These are phyloP conservation scores for Tiaroga cobitis DNA, from an alignment of 2,797 vertebrate species.

Conservation along the genomic window DNA sequence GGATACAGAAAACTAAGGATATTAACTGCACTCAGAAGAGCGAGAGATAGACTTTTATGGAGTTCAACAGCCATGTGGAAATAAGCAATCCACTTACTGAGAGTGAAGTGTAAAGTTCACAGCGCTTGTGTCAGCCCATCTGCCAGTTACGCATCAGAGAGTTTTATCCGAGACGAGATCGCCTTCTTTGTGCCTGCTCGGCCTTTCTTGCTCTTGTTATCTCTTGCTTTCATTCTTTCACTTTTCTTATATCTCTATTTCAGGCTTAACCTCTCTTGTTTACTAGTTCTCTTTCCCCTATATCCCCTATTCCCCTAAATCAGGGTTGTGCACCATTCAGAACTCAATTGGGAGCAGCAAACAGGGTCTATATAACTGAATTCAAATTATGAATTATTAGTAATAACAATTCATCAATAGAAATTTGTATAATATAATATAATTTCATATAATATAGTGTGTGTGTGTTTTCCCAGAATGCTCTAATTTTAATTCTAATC, in stretches of 20 bases:
- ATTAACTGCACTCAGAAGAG: conserved; percentile 10
- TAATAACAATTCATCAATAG: not conserved
- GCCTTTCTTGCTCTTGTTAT: conserved; percentile 11
- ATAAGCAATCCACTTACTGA: conserved; percentile 68
- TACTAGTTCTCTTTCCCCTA: conserved; percentile 68
- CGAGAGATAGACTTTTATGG: conserved; percentile 27
- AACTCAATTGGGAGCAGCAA: not conserved
- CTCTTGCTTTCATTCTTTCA: conserved; percentile 26
- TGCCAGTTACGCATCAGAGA: conserved; percentile 58
- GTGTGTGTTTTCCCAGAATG: too few species aligned
- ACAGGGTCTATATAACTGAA: not conserved
- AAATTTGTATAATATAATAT: not conserved
- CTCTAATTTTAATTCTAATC: too few species aligned
- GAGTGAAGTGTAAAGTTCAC: conserved; percentile 72
- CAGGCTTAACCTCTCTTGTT: not conserved
- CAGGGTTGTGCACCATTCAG: not conserved
- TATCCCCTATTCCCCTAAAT: conserved; percentile 65
- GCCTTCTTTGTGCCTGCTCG: not conserved
- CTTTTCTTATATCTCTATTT: conserved; percentile 5
- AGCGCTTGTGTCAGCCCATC: conserved; percentile 65
- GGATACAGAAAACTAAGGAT: conserved; percentile 6
- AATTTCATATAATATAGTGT: too few species aligned
- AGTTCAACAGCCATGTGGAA: conserved; percentile 69
- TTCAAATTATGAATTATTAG: not conserved
- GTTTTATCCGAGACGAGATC: conserved; percentile 55